These are phyloP conservation scores for Anoplolepis gracilipes DNA, from an alignment of 1,140 invertebrate genomes.

Conservation along the genomic window DNA sequence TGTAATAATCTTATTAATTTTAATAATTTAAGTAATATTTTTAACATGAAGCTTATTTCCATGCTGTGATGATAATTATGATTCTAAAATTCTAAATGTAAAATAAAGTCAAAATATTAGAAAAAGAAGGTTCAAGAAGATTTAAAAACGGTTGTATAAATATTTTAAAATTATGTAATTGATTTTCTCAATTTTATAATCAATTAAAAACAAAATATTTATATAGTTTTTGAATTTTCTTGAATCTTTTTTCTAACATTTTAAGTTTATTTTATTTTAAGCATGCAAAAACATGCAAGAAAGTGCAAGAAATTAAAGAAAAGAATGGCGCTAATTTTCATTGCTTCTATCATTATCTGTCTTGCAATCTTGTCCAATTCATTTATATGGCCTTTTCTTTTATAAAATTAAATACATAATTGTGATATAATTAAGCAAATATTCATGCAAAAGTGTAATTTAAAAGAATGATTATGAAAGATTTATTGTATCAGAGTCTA, in stretches of 20 bases:
- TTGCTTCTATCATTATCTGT: constrained; percentile 2
- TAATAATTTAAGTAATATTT: too few species aligned
- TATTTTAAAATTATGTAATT: not conserved
- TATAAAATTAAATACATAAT: constrained; percentile 27
- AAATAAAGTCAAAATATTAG: not conserved
- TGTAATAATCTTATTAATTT: too few species aligned
- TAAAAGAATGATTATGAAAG: constrained; percentile 9
- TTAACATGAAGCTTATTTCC: constrained; percentile 51
- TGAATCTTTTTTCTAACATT: not conserved
- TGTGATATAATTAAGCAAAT: constrained; percentile 27
- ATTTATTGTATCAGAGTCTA: not conserved
- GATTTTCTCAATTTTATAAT: not conserved
- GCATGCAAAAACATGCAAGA: too few species aligned
- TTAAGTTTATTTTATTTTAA: not conserved
- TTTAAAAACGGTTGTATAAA: not conserved
- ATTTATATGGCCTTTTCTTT: not conserved
- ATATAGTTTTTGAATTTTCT: not conserved
- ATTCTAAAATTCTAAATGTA: not conserved
- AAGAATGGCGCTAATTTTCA: not conserved
- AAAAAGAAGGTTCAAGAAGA: not conserved
- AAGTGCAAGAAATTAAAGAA: not conserved
- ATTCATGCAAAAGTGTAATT: not conserved
- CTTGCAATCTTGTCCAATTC: not conserved
- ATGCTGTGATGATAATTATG: constrained; percentile 22
- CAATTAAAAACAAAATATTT: not conserved